A percentile compares a stretch with the other conserved stretches of the same genome.
phyloP scores from a whole-genome alignment of 2,113 vertebrate species.

The Diphyllodes magnificus region DNA sequence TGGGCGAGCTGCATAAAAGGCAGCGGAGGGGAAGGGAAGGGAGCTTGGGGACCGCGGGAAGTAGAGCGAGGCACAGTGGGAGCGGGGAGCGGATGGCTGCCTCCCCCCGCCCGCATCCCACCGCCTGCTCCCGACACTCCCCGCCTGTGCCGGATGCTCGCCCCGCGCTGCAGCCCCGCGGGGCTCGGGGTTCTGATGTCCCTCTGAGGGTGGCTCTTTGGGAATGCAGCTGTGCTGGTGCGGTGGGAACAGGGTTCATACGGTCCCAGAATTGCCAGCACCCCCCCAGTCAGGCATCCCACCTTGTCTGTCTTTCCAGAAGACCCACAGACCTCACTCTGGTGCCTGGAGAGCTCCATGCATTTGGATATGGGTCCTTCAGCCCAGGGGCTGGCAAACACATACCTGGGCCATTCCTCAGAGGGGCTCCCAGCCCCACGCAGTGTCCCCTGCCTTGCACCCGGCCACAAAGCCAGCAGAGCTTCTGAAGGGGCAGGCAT shows the following conservation, averaged over 20 bases:
- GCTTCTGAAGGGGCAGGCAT: neutral
- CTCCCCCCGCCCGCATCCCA: neutral
- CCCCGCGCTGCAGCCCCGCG: neutral
- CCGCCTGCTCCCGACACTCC: neutral
- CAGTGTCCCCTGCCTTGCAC: neutral
- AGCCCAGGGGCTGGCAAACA: neutral
- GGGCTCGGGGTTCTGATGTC: neutral
- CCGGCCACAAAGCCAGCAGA: neutral
- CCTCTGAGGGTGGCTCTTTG: neutral
- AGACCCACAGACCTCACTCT: accelerated
- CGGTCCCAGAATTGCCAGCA: accelerated
- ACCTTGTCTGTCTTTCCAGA: neutral
- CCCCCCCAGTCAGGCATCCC: neutral
- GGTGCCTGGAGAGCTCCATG: neutral
- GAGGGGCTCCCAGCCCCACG: accelerated
- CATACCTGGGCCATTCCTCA: accelerated
- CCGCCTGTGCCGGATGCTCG: neutral
- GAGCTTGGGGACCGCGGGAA: constrained; percentile 36
- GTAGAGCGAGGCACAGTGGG: constrained; percentile 35
- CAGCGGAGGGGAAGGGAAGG: constrained; percentile 56
- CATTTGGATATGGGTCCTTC: accelerated
- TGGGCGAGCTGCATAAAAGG: constrained; percentile 61
- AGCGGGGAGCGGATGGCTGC: neutral
- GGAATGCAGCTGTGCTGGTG: neutral
- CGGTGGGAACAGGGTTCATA: accelerated